A percentile compares a stretch with the other conserved stretches of the same genome.
Evolutionary conservation across 2,888 invertebrate genomes (phyloP).

Genomic region (Scaptomyza parva): DNA sequence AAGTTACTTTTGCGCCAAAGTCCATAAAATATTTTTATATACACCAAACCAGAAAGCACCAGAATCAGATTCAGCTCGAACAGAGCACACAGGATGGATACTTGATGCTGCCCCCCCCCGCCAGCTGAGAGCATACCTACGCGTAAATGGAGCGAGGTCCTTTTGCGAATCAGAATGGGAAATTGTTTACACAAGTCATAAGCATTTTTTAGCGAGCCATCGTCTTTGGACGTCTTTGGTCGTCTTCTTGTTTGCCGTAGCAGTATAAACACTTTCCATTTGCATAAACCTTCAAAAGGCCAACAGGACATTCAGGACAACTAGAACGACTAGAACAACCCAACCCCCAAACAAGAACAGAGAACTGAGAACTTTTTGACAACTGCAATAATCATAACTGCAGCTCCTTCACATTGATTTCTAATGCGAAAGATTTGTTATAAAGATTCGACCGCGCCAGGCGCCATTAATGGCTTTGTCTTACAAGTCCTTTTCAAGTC

Average conservation of each 20-base stretch:
- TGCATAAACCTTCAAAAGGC: conserved; percentile 75
- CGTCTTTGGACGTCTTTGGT: conserved; percentile 5
- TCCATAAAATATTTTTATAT: conserved; percentile 75
- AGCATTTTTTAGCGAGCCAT: conserved; percentile 76
- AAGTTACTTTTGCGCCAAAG: conserved; percentile 74
- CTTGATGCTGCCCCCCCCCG: conserved; percentile 6
- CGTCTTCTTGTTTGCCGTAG: conserved; percentile 62
- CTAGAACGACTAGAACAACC: too few relatives aligned
- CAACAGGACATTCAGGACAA: conserved; percentile 17
- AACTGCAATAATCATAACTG: conserved; percentile 80
- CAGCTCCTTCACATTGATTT: conserved; percentile 70
- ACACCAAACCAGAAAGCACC: conserved; percentile 51
- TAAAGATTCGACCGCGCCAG: conserved; percentile 51
- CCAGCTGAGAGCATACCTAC: conserved; percentile 63
- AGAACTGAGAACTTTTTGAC: conserved; percentile 59
- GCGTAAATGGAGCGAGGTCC: conserved; percentile 59
- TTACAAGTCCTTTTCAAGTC: conserved; percentile 60
- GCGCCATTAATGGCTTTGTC: conserved; percentile 75
- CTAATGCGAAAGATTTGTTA: conserved; percentile 68
- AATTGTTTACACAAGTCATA: conserved; percentile 80
- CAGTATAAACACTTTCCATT: conserved; percentile 64
- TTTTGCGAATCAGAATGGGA: conserved; percentile 36
- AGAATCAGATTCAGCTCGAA: conserved; percentile 20
- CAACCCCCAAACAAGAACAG: conserved; percentile 2
- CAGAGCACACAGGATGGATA: conserved; percentile 17